These are phyloP conservation scores for Etheostoma nigrum DNA, from an alignment of 2,797 vertebrate species.

Conservation along the genomic window DNA sequence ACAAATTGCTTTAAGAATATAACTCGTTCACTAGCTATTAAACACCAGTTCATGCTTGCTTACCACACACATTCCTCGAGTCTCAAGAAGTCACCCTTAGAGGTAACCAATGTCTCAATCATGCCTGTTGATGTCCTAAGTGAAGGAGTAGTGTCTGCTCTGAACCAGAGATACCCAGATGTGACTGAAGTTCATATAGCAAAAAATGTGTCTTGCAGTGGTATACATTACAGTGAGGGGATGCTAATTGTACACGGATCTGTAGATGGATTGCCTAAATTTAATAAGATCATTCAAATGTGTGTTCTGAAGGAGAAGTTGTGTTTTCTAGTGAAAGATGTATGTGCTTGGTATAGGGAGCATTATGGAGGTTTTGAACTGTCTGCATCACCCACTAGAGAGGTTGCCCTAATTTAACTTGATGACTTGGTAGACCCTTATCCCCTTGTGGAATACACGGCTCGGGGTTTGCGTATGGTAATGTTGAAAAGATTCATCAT, in stretches of 20 bases:
- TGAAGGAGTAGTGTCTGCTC: constrained; percentile 6
- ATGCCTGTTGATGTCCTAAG: constrained; percentile 53
- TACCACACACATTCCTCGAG: constrained; percentile 32
- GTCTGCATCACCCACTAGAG: too few species aligned
- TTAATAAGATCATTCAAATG: constrained; percentile 50
- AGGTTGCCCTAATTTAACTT: constrained; percentile 30
- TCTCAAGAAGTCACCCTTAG: constrained; percentile 38
- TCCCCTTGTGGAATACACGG: constrained; percentile 10
- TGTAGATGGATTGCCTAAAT: constrained; percentile 51
- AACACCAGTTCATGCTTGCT: constrained; percentile 44
- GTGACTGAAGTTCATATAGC: constrained; percentile 39
- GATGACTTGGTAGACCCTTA: constrained; percentile 36
- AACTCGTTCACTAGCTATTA: constrained; percentile 21
- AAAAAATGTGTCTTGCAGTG: constrained; percentile 45
- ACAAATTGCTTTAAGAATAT: constrained; percentile 46
- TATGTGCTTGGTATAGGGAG: too few species aligned
- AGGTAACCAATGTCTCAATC: constrained; percentile 45
- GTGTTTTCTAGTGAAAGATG: constrained; percentile 15
- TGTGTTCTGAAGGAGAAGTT: constrained; percentile 43
- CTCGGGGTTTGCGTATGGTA: too few species aligned
- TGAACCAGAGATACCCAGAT: constrained; percentile 28
- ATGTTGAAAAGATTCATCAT: too few species aligned
- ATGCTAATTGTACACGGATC: constrained; percentile 52
- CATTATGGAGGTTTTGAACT: constrained; percentile 41
- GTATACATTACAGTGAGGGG: constrained; percentile 46